Conservation (phyloP, 1,140 invertebrate genomes). For the Probaryconus sp. region DNA sequence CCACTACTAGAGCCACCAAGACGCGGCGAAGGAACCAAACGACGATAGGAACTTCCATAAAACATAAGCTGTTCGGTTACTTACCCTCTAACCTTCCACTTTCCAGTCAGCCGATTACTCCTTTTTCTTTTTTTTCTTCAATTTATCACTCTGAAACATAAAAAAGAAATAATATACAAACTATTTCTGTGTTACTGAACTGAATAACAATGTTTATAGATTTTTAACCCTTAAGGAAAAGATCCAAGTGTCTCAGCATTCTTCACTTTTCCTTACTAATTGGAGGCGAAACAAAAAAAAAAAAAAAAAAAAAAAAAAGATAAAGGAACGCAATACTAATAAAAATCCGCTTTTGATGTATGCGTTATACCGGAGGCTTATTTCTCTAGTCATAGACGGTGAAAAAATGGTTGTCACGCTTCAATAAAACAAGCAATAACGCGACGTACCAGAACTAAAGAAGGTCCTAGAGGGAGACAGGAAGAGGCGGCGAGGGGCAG, state of each 20-base stretch:
- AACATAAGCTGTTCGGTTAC: constrained; percentile 70
- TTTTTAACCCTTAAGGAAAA: too few species aligned
- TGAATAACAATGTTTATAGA: too few species aligned
- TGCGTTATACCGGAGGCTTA: constrained; percentile 58
- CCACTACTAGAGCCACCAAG: constrained; percentile 69
- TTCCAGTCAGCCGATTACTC: constrained; percentile 40
- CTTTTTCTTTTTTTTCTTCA: neutral
- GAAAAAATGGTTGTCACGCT: constrained; percentile 64
- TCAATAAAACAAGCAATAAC: constrained; percentile 70
- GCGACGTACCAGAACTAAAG: constrained; percentile 49
- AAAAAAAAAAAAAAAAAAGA: constrained; percentile 23
- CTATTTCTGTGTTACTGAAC: too few species aligned
- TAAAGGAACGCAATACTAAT: constrained; percentile 37
- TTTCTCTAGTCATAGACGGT: constrained; percentile 46
- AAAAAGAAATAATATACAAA: too few species aligned
- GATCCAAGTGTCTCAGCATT: too few species aligned
- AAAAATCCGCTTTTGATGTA: constrained; percentile 54
- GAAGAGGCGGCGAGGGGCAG: constrained; percentile 43
- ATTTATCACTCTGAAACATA: neutral
- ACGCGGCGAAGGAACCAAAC: constrained; percentile 64
- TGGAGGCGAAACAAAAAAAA: too few species aligned
- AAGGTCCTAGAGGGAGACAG: constrained; percentile 46
- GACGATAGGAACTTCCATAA: constrained; percentile 71
- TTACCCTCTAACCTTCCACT: constrained; percentile 60
- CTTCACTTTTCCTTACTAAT: too few species aligned